These are phyloP conservation scores for Stenichneumon culpator DNA, from an alignment of 2,888 invertebrate species.

Conservation along the genomic window DNA sequence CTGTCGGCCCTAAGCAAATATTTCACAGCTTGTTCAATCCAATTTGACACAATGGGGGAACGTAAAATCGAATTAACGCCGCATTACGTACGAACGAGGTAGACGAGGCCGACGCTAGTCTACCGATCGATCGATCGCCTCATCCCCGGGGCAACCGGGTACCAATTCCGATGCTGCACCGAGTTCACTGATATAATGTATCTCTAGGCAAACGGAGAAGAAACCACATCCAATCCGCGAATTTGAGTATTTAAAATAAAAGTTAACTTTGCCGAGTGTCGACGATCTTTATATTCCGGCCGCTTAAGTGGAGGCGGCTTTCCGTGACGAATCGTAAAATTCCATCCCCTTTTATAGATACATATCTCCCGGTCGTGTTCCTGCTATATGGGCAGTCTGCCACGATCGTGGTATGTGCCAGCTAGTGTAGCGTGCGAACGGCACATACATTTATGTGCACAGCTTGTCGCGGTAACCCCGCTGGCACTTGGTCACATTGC, in stretches of 20 bases:
- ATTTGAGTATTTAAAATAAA: constrained; percentile 1
- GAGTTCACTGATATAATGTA: constrained; percentile 25
- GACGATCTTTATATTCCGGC: constrained; percentile 47
- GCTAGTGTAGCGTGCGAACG: constrained; percentile 58
- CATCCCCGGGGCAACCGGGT: constrained; percentile 46
- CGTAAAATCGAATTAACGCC: constrained; percentile 79
- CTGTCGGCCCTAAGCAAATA: constrained; percentile 79
- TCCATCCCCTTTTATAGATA: constrained; percentile 47
- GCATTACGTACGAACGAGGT: constrained; percentile 73
- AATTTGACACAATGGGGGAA: constrained; percentile 78
- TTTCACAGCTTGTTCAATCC: constrained; percentile 79
- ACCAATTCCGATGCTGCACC: constrained; percentile 46
- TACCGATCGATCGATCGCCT: constrained; percentile 64
- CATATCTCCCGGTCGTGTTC: constrained; percentile 39
- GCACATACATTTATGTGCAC: constrained; percentile 70
- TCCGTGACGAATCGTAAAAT: constrained; percentile 59
- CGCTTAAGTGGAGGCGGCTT: constrained; percentile 55
- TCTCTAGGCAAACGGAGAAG: constrained; percentile 41
- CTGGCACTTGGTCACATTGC: constrained; percentile 66
- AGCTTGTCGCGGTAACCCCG: constrained; percentile 63
- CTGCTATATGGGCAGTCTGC: constrained; percentile 60
- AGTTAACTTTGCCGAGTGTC: not conserved
- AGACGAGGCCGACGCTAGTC: constrained; percentile 35
- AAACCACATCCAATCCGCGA: not conserved
- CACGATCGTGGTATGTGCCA: constrained; percentile 57